phyloP scores from a whole-genome alignment of 2,113 vertebrate species.

The Neodontobutis hainanensis region DNA sequence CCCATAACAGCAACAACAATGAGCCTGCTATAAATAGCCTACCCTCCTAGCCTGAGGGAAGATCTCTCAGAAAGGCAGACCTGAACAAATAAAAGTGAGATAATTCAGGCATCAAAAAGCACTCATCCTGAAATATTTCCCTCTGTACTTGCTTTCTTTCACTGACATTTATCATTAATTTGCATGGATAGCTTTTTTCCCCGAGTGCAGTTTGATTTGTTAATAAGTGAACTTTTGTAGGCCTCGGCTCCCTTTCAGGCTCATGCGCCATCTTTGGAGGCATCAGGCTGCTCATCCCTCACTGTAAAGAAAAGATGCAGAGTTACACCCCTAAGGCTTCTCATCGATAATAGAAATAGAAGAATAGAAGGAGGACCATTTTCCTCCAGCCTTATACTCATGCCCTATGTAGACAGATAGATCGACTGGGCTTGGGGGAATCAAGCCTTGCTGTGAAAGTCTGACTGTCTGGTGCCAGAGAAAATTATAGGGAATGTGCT shows the following conservation, averaged over 20 bases:
- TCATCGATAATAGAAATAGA: slow-evolving; percentile 70
- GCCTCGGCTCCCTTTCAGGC: slow-evolving; percentile 31
- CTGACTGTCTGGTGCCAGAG: slow-evolving; percentile 31
- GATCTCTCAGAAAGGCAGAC: slow-evolving; percentile 69
- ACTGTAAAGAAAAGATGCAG: slow-evolving; percentile 48
- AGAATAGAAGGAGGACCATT: too few species aligned
- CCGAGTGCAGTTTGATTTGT: slow-evolving; percentile 15
- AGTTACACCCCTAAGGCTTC: slow-evolving; percentile 64
- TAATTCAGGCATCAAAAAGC: slow-evolving; percentile 58
- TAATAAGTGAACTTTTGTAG: slow-evolving; percentile 37
- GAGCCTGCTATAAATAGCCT: slow-evolving; percentile 79
- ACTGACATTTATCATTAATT: slow-evolving; percentile 7
- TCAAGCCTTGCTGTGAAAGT: slow-evolving; percentile 45
- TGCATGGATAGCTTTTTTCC: slow-evolving; percentile 19
- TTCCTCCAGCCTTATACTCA: slow-evolving; percentile 52
- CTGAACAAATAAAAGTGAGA: slow-evolving; percentile 63
- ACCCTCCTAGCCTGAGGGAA: slow-evolving; percentile 72
- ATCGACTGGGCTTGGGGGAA: slow-evolving; percentile 51
- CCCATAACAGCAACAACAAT: slow-evolving; percentile 78
- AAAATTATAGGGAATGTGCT: slow-evolving; percentile 40
- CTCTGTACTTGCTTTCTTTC: not conserved
- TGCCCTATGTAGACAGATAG: slow-evolving; percentile 39
- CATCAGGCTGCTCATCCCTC: slow-evolving; percentile 53
- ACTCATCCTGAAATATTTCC: slow-evolving; percentile 8
- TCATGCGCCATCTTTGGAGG: slow-evolving; percentile 42